These are phyloP conservation scores for Cnemophilus loriae DNA, from an alignment of 2,113 vertebrate species.

Conservation along the genomic window DNA sequence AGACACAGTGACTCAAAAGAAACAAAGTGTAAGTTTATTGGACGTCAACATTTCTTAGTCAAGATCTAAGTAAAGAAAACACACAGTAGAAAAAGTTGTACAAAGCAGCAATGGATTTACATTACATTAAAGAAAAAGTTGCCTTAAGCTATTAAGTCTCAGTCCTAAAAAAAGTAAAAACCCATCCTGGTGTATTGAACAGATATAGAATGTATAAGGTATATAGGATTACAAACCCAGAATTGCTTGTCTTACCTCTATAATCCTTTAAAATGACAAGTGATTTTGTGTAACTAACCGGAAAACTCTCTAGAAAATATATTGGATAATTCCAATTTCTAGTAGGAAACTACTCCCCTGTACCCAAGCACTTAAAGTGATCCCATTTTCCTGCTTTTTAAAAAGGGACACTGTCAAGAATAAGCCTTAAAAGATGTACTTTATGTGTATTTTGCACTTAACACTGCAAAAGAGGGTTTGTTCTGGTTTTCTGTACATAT, in stretches of 20 bases:
- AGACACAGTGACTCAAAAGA: constrained; percentile 63
- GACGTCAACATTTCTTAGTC: constrained; percentile 70
- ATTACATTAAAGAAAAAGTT: constrained; percentile 61
- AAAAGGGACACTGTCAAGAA: constrained; percentile 55
- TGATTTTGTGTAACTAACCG: constrained; percentile 11
- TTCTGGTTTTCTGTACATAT: not conserved
- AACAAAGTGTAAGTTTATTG: constrained; percentile 77
- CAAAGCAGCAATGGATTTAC: constrained; percentile 73
- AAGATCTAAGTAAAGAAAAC: constrained; percentile 75
- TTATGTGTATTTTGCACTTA: not conserved
- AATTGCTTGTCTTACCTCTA: constrained; percentile 11
- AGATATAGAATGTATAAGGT: constrained; percentile 51
- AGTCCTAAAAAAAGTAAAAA: constrained; percentile 66
- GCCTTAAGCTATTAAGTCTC: constrained; percentile 55
- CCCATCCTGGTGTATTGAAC: constrained; percentile 53
- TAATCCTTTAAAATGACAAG: constrained; percentile 51
- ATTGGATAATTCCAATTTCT: constrained; percentile 1
- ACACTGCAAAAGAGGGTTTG: not conserved
- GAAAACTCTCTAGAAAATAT: constrained; percentile 34
- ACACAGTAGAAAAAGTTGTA: constrained; percentile 69
- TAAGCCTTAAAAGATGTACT: not conserved
- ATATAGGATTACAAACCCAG: constrained; percentile 54
- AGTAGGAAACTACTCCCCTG: constrained; percentile 5
- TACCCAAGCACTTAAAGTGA: constrained; percentile 6
- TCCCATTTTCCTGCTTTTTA: constrained; percentile 23